Evolutionary conservation across 2,888 invertebrate species (phyloP), one percentile per base, ranked within the genome.

Genomic region (Athripsodes cinereus): DNA sequence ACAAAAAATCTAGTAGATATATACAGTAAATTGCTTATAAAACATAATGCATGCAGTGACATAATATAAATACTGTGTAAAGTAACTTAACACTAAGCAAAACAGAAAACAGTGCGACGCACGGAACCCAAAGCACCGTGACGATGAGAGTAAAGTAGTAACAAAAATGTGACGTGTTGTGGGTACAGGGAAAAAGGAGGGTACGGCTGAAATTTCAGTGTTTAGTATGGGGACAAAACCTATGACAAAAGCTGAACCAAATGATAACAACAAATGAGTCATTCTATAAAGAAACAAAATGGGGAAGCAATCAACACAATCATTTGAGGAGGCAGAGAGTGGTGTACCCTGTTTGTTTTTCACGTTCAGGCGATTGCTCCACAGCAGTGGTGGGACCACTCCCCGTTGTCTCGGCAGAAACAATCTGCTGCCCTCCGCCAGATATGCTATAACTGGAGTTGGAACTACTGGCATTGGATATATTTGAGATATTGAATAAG

Each of bases 401-500:
- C 3, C 52, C 52, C 8, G 52, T 52, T 5, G 52, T 26, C 11
- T 58, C 56, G n/a, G 26, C 50, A 22, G 51, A 50, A 19, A 51
- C n/a, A 16, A 19, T 35, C 22, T 34, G 58, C n/a, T 58, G 61
- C 16, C 53, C 54, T 13, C 52, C 54, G 5, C 63, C 61, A 3
- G 61, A 61, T 21, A 63, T 57, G 59, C 63, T 63, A 34, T 59
- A 63, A 31, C 63, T 61, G 40, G 63, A 63, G 56, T 59, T 58
- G 49, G 59, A 79, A 71, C 79, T 78, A 68, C 79, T 79, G 74
- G 61, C 61, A 10, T 54, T 63, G 11, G 63, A 63, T 35, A 79
- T 79, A 71, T 78, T 80, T 67, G 79, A 80, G 71, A 80, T 80
- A 75, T 78, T 78, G 77, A 78, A 75, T 62, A 79, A 71, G 65